Conservation (phyloP, 64 coral and sea anemone species). For the Acropora yongei region DNA sequence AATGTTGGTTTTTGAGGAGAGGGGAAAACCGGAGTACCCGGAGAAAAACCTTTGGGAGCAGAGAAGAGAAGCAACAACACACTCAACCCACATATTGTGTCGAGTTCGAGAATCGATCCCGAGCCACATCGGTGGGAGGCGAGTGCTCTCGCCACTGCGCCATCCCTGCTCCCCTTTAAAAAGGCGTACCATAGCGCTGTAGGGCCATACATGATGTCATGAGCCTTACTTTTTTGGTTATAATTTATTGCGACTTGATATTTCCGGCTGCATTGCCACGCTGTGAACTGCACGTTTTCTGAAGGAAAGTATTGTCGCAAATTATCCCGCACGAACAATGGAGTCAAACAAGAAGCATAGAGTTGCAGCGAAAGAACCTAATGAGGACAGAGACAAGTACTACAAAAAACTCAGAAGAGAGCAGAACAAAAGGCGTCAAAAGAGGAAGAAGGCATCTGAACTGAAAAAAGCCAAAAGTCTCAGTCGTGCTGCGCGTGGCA, state of each 20-base stretch:
- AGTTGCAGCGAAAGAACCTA: background rate
- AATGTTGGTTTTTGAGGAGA: too few species aligned
- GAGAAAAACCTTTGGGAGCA: too few species aligned
- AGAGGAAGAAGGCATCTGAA: background rate
- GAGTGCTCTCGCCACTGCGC: too few species aligned
- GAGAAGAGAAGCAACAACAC: too few species aligned
- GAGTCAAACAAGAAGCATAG: slow-evolving; percentile 28
- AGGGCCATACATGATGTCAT: background rate
- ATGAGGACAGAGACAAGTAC: background rate
- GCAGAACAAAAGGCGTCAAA: slow-evolving; percentile 28
- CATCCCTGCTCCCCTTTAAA: too few species aligned
- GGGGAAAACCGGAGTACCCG: too few species aligned
- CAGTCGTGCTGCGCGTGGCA: background rate
- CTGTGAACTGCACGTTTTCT: background rate
- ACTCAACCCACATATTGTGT: too few species aligned
- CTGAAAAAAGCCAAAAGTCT: background rate
- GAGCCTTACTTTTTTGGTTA: background rate
- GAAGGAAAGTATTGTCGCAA: background rate
- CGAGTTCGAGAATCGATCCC: too few species aligned
- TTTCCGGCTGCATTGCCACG: background rate
- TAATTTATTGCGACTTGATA: background rate
- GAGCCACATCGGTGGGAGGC: too few species aligned
- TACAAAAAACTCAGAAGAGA: slow-evolving; percentile 36
- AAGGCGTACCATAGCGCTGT: background rate
- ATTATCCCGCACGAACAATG: background rate